Percentiles rank a stretch among this genome's conserved stretches.
Conservation (phyloP, 2,797 vertebrate genomes). For the Sebastes kiyomatsui region DNA sequence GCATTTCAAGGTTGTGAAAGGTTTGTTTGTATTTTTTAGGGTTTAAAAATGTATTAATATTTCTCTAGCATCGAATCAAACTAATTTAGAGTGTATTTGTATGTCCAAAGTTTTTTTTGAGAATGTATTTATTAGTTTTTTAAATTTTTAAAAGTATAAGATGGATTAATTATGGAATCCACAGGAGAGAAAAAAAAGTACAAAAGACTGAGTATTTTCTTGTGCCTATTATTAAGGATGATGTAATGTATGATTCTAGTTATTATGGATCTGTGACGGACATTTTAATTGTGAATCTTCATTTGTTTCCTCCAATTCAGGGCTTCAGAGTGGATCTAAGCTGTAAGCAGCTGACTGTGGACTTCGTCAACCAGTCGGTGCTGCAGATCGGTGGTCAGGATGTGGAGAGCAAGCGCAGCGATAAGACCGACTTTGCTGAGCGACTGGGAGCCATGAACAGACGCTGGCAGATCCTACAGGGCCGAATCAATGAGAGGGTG, state of each 20-base stretch:
- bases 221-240: neutral
- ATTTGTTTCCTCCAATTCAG: conserved; percentile 67
- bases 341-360: conserved; percentile 97
- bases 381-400: conserved; percentile 94
- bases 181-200: no score
- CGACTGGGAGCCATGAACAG: conserved; percentile 96
- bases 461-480: conserved; percentile 95
- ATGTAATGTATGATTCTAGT: neutral
- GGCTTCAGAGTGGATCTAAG: conserved; percentile 95
- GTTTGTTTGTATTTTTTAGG: neutral
- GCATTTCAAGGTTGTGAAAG: neutral
- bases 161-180: no score
- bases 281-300: neutral
- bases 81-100: neutral
- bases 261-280: neutral
- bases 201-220: no score
- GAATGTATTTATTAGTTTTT: no score
- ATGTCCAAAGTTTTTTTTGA: neutral
- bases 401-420: conserved; percentile 93
- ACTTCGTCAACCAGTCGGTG: conserved; percentile 98
- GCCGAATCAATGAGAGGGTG: conserved; percentile 92
- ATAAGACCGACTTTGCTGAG: conserved; percentile 98
- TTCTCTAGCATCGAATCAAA: neutral
- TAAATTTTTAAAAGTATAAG: no score
- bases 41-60: neutral